Percentiles rank a stretch among this genome's conserved stretches.
phyloP scores from a whole-genome alignment of 2,113 vertebrate genomes.

The Sardina pilchardus region DNA sequence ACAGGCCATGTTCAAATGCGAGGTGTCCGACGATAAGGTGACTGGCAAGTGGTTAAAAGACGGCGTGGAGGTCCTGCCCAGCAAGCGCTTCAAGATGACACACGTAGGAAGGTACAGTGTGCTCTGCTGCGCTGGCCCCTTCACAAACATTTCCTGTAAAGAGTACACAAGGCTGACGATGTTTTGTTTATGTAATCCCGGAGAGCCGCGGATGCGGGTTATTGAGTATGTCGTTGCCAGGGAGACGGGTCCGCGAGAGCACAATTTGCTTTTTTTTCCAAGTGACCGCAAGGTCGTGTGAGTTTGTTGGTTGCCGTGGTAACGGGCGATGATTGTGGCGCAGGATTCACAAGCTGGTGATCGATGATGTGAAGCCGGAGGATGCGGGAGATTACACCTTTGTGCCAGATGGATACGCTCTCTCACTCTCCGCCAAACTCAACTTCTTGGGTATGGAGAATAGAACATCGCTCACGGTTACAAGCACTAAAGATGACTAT shows the following conservation, averaged over 20 bases:
- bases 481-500: not conserved
- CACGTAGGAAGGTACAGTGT: constrained; percentile 71
- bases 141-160: not conserved
- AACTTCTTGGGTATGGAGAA: constrained; percentile 83
- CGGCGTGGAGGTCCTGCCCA: constrained; percentile 72
- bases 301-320: constrained; percentile 51
- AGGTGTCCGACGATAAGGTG: constrained; percentile 78
- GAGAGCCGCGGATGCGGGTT: not conserved
- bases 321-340: constrained; percentile 51
- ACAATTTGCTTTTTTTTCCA: constrained; percentile 37
- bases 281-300: constrained; percentile 49
- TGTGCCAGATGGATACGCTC: constrained; percentile 82
- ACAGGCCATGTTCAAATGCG: constrained; percentile 77
- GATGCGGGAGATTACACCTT: constrained; percentile 89
- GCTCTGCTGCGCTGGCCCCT: not conserved
- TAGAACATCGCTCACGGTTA: not conserved
- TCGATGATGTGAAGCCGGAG: constrained; percentile 78
- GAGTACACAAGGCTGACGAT: not conserved
- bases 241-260: constrained; percentile 47
- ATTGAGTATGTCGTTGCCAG: constrained; percentile 52
- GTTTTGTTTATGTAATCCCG: not conserved
- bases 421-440: constrained; percentile 86
- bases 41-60: constrained; percentile 80
- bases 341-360: constrained; percentile 84
- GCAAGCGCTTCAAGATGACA: constrained; percentile 70